Evolutionary conservation across 2,797 vertebrate species (phyloP).

Genomic region (Neosalanx taihuensis): DNA sequence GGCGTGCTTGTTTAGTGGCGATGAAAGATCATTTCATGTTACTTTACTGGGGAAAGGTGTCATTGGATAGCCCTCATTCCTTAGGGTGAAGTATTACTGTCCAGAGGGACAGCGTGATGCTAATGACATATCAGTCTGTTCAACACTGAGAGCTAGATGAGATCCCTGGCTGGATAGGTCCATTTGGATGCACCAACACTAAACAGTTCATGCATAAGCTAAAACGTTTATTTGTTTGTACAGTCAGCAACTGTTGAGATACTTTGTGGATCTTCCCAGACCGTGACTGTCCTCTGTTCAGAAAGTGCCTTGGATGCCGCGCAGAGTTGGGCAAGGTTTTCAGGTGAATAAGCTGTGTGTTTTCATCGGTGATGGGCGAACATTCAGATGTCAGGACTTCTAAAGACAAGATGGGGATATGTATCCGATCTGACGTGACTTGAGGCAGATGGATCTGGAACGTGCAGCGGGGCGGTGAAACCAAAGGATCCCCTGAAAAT

Average conservation of each 20-base stretch:
- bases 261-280: not conserved
- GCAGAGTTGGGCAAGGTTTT: too few species aligned
- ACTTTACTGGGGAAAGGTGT: conserved; percentile 63
- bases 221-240: not conserved
- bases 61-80: conserved; percentile 79
- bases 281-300: not conserved
- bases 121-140: conserved; percentile 78
- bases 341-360: too few species aligned
- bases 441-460: conserved; percentile 81
- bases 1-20: conserved; percentile 70
- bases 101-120: conserved; percentile 80
- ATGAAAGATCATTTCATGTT: conserved; percentile 80
- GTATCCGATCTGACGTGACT: conserved; percentile 83
- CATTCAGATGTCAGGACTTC: conserved; percentile 80
- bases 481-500: conserved; percentile 35
- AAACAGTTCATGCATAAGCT: not conserved
- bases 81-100: conserved; percentile 75
- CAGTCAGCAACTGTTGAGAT: not conserved
- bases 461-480: conserved; percentile 74
- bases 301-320: too few species aligned
- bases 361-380: not conserved
- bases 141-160: conserved; percentile 65
- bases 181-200: conserved; percentile 44
- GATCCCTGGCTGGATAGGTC: conserved; percentile 62
- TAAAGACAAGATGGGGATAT: conserved; percentile 64